A percentile compares a stretch with the other conserved stretches of the same genome.
These are phyloP conservation scores for Leptosomus discolor DNA, from an alignment of 2,113 vertebrate genomes.

Conservation along the genomic window DNA sequence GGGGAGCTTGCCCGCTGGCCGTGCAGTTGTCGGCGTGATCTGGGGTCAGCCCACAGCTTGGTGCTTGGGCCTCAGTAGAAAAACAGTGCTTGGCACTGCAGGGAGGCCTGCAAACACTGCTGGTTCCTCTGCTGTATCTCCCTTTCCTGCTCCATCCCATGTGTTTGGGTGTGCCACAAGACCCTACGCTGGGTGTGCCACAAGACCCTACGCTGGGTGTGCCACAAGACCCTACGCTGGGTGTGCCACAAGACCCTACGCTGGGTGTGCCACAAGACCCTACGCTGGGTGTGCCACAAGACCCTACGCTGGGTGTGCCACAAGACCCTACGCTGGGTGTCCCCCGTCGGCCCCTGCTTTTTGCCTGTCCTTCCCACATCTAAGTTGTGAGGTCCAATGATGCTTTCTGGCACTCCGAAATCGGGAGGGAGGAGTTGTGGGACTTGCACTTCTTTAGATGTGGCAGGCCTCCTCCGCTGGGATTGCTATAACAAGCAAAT, in stretches of 20 bases:
- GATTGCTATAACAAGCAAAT: constrained; percentile 11
- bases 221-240: accelerated
- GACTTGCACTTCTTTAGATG: not conserved
- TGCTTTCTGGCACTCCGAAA: not conserved
- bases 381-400: accelerated
- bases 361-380: not conserved
- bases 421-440: not conserved
- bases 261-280: not conserved
- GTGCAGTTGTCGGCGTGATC: not conserved
- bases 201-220: too few relatives aligned
- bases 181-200: accelerated
- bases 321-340: accelerated
- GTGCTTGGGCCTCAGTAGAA: not conserved
- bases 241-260: too few relatives aligned
- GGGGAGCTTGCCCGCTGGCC: not conserved
- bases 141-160: not conserved
- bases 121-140: not conserved
- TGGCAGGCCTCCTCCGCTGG: not conserved
- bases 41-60: not conserved
- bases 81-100: not conserved
- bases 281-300: accelerated
- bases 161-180: not conserved
- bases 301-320: accelerated
- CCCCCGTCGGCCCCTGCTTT: not conserved
- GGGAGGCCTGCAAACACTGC: not conserved